Conservation (phyloP, 2,797 vertebrate genomes). For the Mus spretus region DNA sequence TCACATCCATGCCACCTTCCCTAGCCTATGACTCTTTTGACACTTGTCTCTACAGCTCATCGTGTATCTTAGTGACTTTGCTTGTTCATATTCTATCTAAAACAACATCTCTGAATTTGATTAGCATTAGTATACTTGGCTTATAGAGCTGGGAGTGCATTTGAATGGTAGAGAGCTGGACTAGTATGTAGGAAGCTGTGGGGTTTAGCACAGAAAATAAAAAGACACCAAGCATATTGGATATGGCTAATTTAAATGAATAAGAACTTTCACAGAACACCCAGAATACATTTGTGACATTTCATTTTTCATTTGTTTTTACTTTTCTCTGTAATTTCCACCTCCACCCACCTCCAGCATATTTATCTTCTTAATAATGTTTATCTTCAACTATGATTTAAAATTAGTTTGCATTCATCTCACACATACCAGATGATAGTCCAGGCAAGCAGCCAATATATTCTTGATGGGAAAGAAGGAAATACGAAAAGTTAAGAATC, state of each 20-base stretch:
- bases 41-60: neutral
- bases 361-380: constrained; percentile 61
- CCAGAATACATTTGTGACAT: constrained; percentile 9
- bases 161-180: neutral
- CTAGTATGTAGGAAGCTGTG: neutral
- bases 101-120: neutral
- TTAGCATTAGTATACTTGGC: neutral
- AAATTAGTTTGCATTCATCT: constrained; percentile 59
- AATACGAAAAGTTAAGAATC: constrained; percentile 2
- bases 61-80: neutral
- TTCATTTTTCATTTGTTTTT: constrained; percentile 55
- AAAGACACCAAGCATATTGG: neutral
- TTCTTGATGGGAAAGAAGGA: constrained; percentile 48
- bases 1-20: neutral
- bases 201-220: neutral
- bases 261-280: constrained; percentile 7
- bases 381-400: constrained; percentile 53
- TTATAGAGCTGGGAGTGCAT: neutral
- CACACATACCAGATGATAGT: constrained; percentile 41
- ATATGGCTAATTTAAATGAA: constrained; percentile 49
- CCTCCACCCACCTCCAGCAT: neutral
- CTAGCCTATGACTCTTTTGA: neutral
- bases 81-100: neutral
- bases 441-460: constrained; percentile 56
- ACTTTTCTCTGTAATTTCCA: constrained; percentile 21